Evolutionary conservation across 2,888 invertebrate genomes (phyloP), one percentile per base, ranked within the genome.

Genomic region (Nudaria mundana): DNA sequence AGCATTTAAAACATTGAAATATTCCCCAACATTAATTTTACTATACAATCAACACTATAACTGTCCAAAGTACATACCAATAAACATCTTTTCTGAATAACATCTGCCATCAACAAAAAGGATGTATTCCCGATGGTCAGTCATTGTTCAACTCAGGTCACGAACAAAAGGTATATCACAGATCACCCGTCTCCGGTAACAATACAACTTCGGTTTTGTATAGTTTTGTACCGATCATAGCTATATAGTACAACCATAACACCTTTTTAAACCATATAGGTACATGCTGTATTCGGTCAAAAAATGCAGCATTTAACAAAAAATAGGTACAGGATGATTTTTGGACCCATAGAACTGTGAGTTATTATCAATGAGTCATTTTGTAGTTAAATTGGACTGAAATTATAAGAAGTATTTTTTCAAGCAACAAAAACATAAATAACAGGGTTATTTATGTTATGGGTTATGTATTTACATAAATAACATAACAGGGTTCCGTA

Each of bases 51-150:
- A 3, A 11, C 18, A n/a, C 18, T 29, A 6, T 2, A 14, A 15
- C 1, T 42, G 42, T 66, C 58, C 7, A 64, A 69, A 66, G 52
- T 48, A 60, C 61, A 65, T 71, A 67, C 63, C 63, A 18, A 74
- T 71, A 70, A 68, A 68, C 59, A 76, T 70, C 71, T 67, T 77
- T 72, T 72, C 81, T 77, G 80, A 78, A 80, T 76, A 64, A 76
- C 85, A 84, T 81, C 85, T 85, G 85, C 75, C 60, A 51, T 54
- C 56, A 69, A 81, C 77, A 82, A 84, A 74, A 73, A 70, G 51
- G 57, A 64, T 68, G n/a, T n/a, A 70, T 71, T 73, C 73, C 70
- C 72, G 71, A 76, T 81, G 86, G 85, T 78, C 85, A 84, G 66
- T 81, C 71, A 83, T 86, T 87, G 86, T 86, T 83, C 79, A 74